A percentile compares a stretch with the other conserved stretches of the same genome.
Evolutionary conservation across 2,797 vertebrate genomes (phyloP).

Genomic region (Coccyzus lansbergi): DNA sequence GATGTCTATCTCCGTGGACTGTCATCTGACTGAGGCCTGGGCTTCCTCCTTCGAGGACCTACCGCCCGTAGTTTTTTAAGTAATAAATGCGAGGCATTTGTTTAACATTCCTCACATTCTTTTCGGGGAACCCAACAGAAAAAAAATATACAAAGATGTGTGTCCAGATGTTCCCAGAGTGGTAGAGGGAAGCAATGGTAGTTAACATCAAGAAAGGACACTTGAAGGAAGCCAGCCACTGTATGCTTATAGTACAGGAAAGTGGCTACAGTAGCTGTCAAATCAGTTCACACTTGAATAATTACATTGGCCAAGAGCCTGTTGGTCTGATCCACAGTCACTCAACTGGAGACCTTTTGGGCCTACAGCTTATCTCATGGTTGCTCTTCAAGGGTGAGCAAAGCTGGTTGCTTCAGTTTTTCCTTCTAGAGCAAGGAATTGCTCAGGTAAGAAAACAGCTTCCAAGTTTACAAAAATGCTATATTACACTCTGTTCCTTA

Average conservation of each 20-base stretch:
- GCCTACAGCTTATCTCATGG: background rate
- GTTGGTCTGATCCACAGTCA: background rate
- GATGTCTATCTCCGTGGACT: no score
- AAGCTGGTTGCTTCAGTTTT: background rate
- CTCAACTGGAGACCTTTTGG: background rate
- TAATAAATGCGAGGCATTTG: fast-evolving
- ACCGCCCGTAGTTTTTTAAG: fast-evolving
- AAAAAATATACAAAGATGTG: no score
- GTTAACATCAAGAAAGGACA: fast-evolving
- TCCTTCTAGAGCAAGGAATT: background rate
- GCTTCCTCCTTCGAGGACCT: background rate
- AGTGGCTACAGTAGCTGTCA: background rate
- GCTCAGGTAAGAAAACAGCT: background rate
- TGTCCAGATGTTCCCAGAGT: background rate
- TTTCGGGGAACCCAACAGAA: background rate
- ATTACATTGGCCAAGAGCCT: background rate
- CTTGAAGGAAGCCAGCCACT: background rate
- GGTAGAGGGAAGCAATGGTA: no score
- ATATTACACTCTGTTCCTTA: background rate
- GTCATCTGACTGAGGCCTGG: fast-evolving
- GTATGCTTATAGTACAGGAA: background rate
- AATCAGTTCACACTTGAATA: background rate
- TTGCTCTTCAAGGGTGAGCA: background rate
- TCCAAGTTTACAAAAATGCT: background rate
- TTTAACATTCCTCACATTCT: fast-evolving